Conservation (phyloP, 2,888 invertebrate species). For the Drosophila eohydei region DNA sequence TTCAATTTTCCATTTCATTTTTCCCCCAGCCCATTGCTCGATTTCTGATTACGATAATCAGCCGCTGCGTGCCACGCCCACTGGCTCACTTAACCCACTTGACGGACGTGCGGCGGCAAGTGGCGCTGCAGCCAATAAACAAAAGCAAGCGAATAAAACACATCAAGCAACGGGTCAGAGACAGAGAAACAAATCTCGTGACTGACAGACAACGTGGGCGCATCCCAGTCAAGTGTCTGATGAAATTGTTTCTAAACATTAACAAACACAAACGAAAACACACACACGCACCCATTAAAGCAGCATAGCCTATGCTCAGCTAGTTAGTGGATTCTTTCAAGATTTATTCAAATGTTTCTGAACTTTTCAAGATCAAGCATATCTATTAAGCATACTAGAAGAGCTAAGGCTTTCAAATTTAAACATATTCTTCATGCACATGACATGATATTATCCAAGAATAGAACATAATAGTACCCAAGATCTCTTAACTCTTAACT, state of each 20-base stretch:
- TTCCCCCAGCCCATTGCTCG: conserved; percentile 7
- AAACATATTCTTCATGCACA: no score
- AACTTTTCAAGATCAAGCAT: background rate
- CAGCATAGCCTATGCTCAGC: conserved; percentile 3
- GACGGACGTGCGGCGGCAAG: conserved; percentile 25
- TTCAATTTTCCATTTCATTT: conserved; percentile 34
- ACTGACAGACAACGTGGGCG: conserved; percentile 41
- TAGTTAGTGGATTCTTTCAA: background rate
- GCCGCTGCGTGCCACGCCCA: conserved; percentile 20
- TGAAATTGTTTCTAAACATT: conserved; percentile 51
- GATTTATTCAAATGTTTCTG: background rate
- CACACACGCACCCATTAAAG: background rate
- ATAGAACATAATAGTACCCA: no score
- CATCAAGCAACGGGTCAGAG: conserved; percentile 43
- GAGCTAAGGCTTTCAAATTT: background rate
- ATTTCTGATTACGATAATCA: conserved; percentile 32
- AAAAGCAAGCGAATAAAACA: conserved; percentile 24
- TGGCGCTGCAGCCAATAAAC: conserved; percentile 48
- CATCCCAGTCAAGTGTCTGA: conserved; percentile 44
- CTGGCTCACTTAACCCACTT: conserved; percentile 40
- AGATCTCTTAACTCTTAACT: no score
- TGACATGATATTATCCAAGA: no score
- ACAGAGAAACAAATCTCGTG: conserved; percentile 42
- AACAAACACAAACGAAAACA: background rate
- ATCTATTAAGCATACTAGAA: background rate